Percentiles rank a stretch among this genome's conserved stretches.
Evolutionary conservation across 1,140 invertebrate species (phyloP).

Genomic region (Dendrolimus punctatus): DNA sequence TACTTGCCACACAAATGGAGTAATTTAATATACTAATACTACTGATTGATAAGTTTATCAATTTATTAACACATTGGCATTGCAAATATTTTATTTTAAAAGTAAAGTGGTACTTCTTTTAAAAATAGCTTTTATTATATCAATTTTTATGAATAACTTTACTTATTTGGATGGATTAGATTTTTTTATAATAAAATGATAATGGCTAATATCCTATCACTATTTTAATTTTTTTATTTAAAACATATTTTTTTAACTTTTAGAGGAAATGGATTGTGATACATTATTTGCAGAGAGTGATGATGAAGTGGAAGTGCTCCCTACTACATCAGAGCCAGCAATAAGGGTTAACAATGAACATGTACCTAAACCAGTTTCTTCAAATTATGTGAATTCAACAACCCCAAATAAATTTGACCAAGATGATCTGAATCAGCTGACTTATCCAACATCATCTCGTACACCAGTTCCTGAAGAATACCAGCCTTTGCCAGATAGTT

Average conservation of each 20-base stretch:
- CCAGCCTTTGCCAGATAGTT: slow-evolving; percentile 59
- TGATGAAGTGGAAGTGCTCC: slow-evolving; percentile 64
- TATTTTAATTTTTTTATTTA: neutral
- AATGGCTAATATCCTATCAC: no score
- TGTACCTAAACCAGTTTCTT: slow-evolving; percentile 47
- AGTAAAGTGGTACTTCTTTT: no score
- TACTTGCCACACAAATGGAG: no score
- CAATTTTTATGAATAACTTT: no score
- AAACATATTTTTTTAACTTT: slow-evolving; percentile 16
- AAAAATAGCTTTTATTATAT: no score
- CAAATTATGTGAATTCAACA: slow-evolving; percentile 56
- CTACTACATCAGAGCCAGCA: slow-evolving; percentile 27
- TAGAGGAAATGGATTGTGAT: slow-evolving; percentile 70
- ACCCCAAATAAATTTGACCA: slow-evolving; percentile 44
- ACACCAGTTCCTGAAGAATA: slow-evolving; percentile 64
- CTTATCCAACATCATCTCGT: slow-evolving; percentile 35
- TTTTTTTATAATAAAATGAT: no score
- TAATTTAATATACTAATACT: no score
- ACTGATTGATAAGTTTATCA: no score
- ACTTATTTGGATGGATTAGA: no score
- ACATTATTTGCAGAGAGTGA: slow-evolving; percentile 67
- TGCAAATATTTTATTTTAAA: no score
- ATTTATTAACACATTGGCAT: no score
- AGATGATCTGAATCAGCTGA: slow-evolving; percentile 29
- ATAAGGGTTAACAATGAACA: slow-evolving; percentile 21